Base-by-base conservation (phyloP, 2,888 invertebrate species). In the Scaptomyza caliginosa region DNA sequence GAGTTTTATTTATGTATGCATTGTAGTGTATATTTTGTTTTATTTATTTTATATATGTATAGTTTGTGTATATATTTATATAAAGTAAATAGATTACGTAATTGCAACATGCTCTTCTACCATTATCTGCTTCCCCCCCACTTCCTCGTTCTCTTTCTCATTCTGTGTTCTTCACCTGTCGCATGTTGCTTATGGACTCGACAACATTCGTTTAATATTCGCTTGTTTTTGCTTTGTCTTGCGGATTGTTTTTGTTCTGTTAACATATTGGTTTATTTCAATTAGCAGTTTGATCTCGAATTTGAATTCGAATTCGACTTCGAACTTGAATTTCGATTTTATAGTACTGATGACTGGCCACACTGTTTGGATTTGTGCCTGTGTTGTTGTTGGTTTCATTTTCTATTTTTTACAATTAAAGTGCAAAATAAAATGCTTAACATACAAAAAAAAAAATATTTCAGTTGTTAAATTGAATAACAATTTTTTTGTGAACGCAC, bases 51-150 rank as follows among this genome's bases (percentile, higher is more conserved):
- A 0, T 72, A 65, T 64, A 58, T 75, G 64, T 76, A 84, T 76
- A 84, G 63, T 74, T 60, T 81, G 51, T 72, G 62, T 77, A 65
- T 70, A 62, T 81, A 66, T 70, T 63, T 82, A 66, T 86, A 79
- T 88, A 81, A 81, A 81, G 81, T 81, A 81, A 81, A 88, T 88
- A 77, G 72, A 87, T 88, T 87, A 88, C 86, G 83, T 87, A 87
- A 88, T 80, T 85, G 69, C 78, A 88, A 82, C 72, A 86, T 67
- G 67, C 68, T 64, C 71, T 65, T 77, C 58, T 17, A 3, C n/a
- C 13, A 3, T 17, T 36, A 8, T 3, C 4, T 13, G 8, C 39
- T 50, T 28, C 17, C 13, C n/a, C 45, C 2, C n/a, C 23, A 24
- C 7, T 40, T 26, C 21, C 28, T 23, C 7, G 17, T 50, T 10